Percentiles rank a stretch among this genome's conserved stretches.
Conservation (phyloP, 2,113 vertebrate genomes). For the Neotragus moschatus region DNA sequence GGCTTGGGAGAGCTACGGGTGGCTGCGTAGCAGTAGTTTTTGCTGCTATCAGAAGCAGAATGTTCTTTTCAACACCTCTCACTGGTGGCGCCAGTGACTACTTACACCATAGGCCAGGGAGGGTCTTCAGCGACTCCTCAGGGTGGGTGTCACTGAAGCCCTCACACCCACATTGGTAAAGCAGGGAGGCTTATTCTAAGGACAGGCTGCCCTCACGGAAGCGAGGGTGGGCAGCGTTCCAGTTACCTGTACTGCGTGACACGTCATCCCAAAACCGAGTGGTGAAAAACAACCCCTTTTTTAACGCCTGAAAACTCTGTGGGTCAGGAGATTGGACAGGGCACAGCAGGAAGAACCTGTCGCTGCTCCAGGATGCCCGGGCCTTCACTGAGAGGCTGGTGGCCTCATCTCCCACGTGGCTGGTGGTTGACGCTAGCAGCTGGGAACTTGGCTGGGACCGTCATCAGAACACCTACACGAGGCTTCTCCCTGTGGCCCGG, state of each 20-base stretch:
- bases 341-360: not conserved
- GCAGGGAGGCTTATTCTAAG: rapidly evolving
- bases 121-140: not conserved
- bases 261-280: not conserved
- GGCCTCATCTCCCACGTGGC: not conserved
- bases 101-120: not conserved
- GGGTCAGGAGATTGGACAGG: not conserved
- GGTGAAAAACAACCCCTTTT: not conserved
- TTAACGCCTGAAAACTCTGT: not conserved
- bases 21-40: not conserved
- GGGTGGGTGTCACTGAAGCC: not conserved
- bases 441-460: not conserved
- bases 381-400: not conserved
- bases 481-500: not conserved
- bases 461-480: rapidly evolving
- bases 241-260: rapidly evolving
- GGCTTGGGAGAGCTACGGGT: not conserved
- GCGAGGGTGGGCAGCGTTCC: not conserved
- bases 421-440: rapidly evolving
- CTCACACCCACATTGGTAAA: not conserved
- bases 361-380: rapidly evolving
- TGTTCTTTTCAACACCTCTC: not conserved
- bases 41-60: not conserved
- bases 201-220: rapidly evolving
- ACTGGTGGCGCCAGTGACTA: rapidly evolving